phyloP scores from a whole-genome alignment of 2,797 vertebrate genomes.

The Sphaeramia orbicularis region DNA sequence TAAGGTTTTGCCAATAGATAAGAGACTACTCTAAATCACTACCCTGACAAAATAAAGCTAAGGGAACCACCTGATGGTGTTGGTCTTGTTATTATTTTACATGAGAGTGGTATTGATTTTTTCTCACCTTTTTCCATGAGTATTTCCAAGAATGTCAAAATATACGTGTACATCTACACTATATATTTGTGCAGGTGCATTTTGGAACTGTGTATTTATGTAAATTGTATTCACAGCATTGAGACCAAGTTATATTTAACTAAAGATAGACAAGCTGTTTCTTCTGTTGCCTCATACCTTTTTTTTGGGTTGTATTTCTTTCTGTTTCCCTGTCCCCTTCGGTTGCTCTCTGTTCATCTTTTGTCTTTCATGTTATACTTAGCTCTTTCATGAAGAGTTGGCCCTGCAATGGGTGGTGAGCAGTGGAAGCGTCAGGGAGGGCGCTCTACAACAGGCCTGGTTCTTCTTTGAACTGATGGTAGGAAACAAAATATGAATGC shows the following conservation, averaged over 20 bases:
- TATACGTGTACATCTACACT: no score
- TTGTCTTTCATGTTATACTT: slow-evolving; percentile 28
- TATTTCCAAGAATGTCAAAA: no score
- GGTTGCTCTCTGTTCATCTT: slow-evolving; percentile 14
- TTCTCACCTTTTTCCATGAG: no score
- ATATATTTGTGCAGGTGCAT: no score
- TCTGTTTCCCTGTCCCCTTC: slow-evolving; percentile 6
- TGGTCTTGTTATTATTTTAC: no score
- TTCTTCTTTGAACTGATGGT: slow-evolving; percentile 99
- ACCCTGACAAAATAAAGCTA: no score
- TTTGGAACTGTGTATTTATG: background rate
- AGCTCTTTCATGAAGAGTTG: slow-evolving; percentile 99
- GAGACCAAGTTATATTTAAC: slow-evolving; percentile 8
- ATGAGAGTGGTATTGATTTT: no score
- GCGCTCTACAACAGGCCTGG: slow-evolving; percentile 97
- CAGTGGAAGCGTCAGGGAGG: slow-evolving; percentile 96
- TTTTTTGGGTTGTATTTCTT: slow-evolving; percentile 45
- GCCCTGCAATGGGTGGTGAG: slow-evolving; percentile 99
- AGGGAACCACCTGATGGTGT: no score
- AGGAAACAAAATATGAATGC: slow-evolving; percentile 59
- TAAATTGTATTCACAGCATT: background rate
- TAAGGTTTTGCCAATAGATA: no score
- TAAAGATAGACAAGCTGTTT: background rate
- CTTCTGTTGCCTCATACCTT: slow-evolving; percentile 43
- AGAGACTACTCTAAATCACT: no score